Base-by-base conservation (phyloP, 2,113 vertebrate genomes). In the Merops nubicus region DNA sequence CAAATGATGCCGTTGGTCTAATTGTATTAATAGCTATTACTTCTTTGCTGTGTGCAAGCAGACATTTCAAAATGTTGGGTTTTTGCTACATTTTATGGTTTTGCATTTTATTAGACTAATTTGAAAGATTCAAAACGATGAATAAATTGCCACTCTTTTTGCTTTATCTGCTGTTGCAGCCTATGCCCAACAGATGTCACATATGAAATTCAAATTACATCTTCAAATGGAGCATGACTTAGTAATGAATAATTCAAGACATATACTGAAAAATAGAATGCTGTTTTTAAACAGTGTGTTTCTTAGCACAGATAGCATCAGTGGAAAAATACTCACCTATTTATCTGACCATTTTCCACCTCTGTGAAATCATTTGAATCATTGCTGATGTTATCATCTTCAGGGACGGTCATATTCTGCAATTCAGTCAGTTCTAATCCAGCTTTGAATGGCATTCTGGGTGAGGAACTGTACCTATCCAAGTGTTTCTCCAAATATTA, bases 281-380 rank as follows among this genome's bases (percentile, higher is more conserved):
- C 80, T 91, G 94, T 69, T 97, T 97, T 93, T 95, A 93, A 97
- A 93, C 77, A 90, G 54, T 64, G 81, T 93, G 90, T 93, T 97
- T 97, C 86, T 96, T 42, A 78, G 73, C 84, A 81, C 76, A 91
- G 43, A 62, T 75, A 92, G 47, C 8, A 7, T 91, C 89, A 96
- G 69, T 95, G 91, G 94, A 97, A 96, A 97, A 97, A 94, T 89
- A 97, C 98, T 98, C 85, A 98, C 98, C 98, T 98, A 93, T 98
- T 98, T 97, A 98, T 98, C 45, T 98, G 98, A 40, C 97, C 98
- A 62, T 98, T 98, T 95, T 98, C 98, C 57, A 98, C 98, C 87
- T 98, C 98, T 9, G 98, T 98, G 93, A 98, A 98, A 93, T 98
- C 98, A 76, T 98, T 98, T 72, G 98, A 98, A 91, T 98, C 98